Evolutionary conservation across 2,888 invertebrate species (phyloP).

Genomic region (Tigriopus californicus): DNA sequence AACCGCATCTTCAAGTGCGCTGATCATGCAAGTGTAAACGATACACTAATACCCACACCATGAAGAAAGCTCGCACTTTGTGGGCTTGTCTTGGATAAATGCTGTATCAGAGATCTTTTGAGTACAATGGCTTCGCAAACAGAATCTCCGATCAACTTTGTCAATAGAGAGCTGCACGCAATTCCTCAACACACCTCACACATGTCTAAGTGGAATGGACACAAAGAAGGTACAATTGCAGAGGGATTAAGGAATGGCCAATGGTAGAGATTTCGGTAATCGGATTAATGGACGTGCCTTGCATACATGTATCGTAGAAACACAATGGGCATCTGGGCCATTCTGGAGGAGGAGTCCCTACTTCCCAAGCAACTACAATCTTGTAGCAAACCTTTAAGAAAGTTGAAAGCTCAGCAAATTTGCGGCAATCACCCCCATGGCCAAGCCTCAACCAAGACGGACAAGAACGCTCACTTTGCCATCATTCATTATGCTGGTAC

Average conservation of each 20-base stretch:
- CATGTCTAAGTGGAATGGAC: constrained; percentile 39
- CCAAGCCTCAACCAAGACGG: constrained; percentile 45
- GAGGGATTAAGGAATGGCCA: constrained; percentile 37
- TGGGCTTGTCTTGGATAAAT: constrained; percentile 99
- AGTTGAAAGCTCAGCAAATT: constrained; percentile 95
- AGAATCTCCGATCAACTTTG: constrained; percentile 38
- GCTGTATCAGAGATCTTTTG: constrained; percentile 99
- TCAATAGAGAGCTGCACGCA: constrained; percentile 38
- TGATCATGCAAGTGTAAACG: constrained; percentile 99
- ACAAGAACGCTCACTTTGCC: constrained; percentile 14
- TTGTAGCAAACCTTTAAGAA: constrained; percentile 96
- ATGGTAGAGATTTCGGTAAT: constrained; percentile 39
- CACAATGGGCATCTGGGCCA: constrained; percentile 99
- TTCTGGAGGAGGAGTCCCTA: constrained; percentile 99
- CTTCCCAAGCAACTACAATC: constrained; percentile 98
- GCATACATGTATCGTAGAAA: constrained; percentile 92
- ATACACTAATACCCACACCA: constrained; percentile 44
- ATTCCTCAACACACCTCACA: constrained; percentile 39
- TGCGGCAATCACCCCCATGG: constrained; percentile 95
- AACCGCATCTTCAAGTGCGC: constrained; percentile 93
- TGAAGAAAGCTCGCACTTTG: constrained; percentile 56
- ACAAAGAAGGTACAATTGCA: constrained; percentile 37
- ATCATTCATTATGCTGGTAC: constrained; percentile 61
- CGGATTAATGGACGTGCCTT: constrained; percentile 57
- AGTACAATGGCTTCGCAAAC: constrained; percentile 45